Evolutionary conservation across 2,797 vertebrate genomes (phyloP), one percentile per base, ranked within the genome.

Genomic region (Denticeps clupeoides): DNA sequence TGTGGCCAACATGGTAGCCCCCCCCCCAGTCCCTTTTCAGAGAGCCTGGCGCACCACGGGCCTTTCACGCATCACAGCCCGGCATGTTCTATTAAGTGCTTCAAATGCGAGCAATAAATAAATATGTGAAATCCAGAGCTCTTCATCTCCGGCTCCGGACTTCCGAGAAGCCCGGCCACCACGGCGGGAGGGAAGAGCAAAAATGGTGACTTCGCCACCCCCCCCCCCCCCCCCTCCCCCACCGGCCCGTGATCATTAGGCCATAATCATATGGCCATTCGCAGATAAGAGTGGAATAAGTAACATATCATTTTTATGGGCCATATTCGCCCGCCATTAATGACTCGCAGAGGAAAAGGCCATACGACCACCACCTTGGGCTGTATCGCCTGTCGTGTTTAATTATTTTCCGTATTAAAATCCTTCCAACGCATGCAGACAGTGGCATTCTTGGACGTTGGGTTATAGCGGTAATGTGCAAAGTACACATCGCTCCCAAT

Each of bases 281-380:
- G 43, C 37, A 50, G 58, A 65, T 68, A 73, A 60, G 59, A 50
- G 59, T 47, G 45, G 53, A 67, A 68, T 62, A 69, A 59, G 66
- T 70, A 63, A 69, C 72, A 50, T 61, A 53, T 68, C 71, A 70
- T 65, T 76, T 77, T 77, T 66, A 71, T 55, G 60, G 48, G 62
- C 57, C 65, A 59, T 60, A 59, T 59, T 70, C 53, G 56, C 55
- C 37, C 18, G 59, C 67, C 60, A 58, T 73, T 69, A 74, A 72
- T 62, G 65, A 53, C 63, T 51, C 26, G 45, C 64, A 64, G 64
- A 68, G 62, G 38, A 53, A 63, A 51, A 55, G 71, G 77, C 75
- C 77, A 65, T 57, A 41, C 59, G 69, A 77, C 73, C 73, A 73
- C 53, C 72, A 75, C 74, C 75, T 78, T 69, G 67, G 55, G 63